Evolutionary conservation across 2,888 invertebrate genomes (phyloP).

Genomic region (Zygothrica quintamaculata): DNA sequence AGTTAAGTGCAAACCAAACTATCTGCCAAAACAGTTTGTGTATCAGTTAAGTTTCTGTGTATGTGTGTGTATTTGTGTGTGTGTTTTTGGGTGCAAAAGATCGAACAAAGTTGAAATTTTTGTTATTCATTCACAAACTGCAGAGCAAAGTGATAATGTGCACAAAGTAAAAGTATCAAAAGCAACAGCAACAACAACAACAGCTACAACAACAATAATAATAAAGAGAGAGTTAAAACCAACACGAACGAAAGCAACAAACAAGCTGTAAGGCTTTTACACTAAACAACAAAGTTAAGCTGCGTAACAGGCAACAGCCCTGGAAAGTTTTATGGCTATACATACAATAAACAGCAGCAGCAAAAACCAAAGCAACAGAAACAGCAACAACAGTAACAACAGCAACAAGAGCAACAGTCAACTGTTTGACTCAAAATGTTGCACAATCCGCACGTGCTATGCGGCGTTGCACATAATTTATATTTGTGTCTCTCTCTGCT

Average conservation of each 20-base stretch:
- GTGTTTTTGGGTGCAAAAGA: constrained; percentile 35
- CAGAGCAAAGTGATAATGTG: constrained; percentile 67
- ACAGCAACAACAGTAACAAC: constrained; percentile 20
- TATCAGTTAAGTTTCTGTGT: constrained; percentile 25
- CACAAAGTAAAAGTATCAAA: constrained; percentile 69
- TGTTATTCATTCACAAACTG: constrained; percentile 40
- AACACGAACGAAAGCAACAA: constrained; percentile 10
- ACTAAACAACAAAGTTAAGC: constrained; percentile 78
- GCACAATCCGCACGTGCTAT: constrained; percentile 65
- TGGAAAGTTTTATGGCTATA: constrained; percentile 64
- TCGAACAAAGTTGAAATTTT: constrained; percentile 67
- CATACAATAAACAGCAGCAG: neutral
- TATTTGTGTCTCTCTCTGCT: constrained; percentile 5
- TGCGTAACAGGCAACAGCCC: constrained; percentile 22
- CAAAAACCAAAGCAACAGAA: neutral
- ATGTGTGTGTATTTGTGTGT: constrained; percentile 16
- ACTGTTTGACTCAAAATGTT: constrained; percentile 47
- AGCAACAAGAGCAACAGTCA: constrained; percentile 18
- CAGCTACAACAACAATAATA: constrained; percentile 19
- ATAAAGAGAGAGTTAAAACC: neutral
- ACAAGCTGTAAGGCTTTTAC: constrained; percentile 62
- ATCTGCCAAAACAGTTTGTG: constrained; percentile 53
- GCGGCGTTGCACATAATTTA: constrained; percentile 51
- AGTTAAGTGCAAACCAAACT: constrained; percentile 68
- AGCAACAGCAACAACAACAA: constrained; percentile 20